phyloP scores from a whole-genome alignment of 2,797 vertebrate genomes.

The Gorsachius magnificus region DNA sequence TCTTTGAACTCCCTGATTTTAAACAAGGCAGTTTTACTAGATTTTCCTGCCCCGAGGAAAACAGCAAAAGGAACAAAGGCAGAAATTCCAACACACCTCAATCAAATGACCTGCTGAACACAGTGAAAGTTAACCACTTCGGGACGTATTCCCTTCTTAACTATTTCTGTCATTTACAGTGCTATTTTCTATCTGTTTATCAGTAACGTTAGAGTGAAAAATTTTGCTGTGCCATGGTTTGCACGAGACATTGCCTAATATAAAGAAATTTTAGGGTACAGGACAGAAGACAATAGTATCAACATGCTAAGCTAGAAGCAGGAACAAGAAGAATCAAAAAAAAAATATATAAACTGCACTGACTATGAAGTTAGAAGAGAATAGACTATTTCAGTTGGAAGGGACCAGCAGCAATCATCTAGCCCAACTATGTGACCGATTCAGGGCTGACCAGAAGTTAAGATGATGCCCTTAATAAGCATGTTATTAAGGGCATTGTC shows the following conservation, averaged over 20 bases:
- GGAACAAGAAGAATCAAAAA: not conserved
- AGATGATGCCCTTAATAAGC: not conserved
- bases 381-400: not conserved
- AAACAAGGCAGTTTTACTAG: constrained; percentile 69
- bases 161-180: not conserved
- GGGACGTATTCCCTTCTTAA: not conserved
- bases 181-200: constrained; percentile 2
- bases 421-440: not conserved
- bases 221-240: not conserved
- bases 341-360: not conserved
- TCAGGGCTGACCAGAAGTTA: not conserved
- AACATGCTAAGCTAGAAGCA: not conserved
- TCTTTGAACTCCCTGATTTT: constrained; percentile 71
- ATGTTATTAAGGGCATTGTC: not conserved
- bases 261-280: not conserved
- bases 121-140: constrained; percentile 61
- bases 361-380: not conserved
- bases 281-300: not conserved
- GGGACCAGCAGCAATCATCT: not conserved
- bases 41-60: constrained; percentile 72
- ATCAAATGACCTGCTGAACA: constrained; percentile 49
- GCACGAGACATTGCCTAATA: not conserved
- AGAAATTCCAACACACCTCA: constrained; percentile 69
- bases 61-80: constrained; percentile 66
- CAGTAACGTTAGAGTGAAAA: not conserved